These are phyloP conservation scores for Leucoptera coffeella DNA, from an alignment of 2,888 invertebrate genomes.

Conservation along the genomic window DNA sequence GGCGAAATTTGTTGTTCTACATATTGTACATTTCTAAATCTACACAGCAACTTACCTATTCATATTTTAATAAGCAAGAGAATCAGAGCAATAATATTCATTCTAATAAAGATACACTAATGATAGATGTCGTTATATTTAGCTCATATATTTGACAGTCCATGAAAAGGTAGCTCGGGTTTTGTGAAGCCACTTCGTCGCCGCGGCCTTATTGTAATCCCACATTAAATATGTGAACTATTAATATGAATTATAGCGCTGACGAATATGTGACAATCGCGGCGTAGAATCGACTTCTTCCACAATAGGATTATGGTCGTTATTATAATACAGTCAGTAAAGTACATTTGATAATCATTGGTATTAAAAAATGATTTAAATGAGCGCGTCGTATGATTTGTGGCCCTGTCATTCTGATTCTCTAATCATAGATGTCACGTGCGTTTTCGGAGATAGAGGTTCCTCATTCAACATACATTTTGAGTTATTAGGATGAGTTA, in stretches of 20 bases:
- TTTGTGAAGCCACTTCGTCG: conserved; percentile 18
- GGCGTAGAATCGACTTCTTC: conserved; percentile 37
- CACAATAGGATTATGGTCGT: conserved; percentile 40
- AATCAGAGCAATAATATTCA: too few species aligned
- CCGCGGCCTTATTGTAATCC: conserved; percentile 17
- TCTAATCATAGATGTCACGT: too few species aligned
- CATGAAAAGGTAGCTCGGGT: conserved; percentile 29
- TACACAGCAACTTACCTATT: too few species aligned
- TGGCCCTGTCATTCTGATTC: conserved; percentile 17
- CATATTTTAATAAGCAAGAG: too few species aligned
- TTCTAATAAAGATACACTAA: too few species aligned
- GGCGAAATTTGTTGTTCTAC: too few species aligned
- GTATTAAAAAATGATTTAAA: conserved; percentile 2
- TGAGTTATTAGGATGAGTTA: too few species aligned
- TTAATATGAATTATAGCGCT: conserved; percentile 37
- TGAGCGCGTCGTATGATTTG: conserved; percentile 40
- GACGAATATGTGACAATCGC: conserved; percentile 29
- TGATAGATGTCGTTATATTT: conserved; percentile 40
- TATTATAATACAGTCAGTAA: conserved; percentile 26
- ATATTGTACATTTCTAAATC: too few species aligned
- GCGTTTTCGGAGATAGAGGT: too few species aligned
- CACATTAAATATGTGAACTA: conserved; percentile 28
- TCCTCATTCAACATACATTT: too few species aligned
- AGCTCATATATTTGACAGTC: conserved; percentile 25
- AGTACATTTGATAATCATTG: conserved; percentile 37